Evolutionary conservation across 2,888 invertebrate genomes (phyloP).

Genomic region (Trisateles emortualis): DNA sequence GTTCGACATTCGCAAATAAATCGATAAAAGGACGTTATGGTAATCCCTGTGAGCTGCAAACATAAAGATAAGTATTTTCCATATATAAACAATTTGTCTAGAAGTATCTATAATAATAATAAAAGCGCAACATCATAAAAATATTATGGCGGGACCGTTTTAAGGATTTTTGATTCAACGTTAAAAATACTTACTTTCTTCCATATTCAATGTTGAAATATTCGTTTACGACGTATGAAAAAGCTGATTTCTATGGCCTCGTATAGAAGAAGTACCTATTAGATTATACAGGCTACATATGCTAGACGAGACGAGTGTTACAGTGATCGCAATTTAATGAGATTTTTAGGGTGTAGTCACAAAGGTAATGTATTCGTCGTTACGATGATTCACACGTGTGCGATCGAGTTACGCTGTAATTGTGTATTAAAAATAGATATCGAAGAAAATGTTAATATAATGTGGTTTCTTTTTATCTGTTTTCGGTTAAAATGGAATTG

Average conservation of each 20-base stretch:
- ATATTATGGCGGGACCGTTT: conserved; percentile 54
- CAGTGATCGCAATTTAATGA: conserved; percentile 65
- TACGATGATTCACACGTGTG: conserved; percentile 44
- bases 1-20: too few relatives aligned
- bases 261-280: conserved; percentile 62
- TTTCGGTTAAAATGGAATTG: too few relatives aligned
- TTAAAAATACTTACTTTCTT: conserved; percentile 53
- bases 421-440: not conserved
- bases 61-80: conserved; percentile 41
- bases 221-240: conserved; percentile 71
- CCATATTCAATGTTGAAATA: conserved; percentile 62
- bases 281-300: conserved; percentile 66
- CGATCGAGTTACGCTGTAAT: conserved; percentile 35
- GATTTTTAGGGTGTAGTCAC: conserved; percentile 57
- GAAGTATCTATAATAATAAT: conserved; percentile 54
- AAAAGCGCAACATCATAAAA: conserved; percentile 68
- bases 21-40: too few relatives aligned
- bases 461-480: not conserved
- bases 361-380: conserved; percentile 57
- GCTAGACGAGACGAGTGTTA: conserved; percentile 55
- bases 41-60: conserved; percentile 24
- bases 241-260: conserved; percentile 62
- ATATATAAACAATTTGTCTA: conserved; percentile 63
- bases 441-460: not conserved
- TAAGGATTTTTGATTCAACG: conserved; percentile 65